Evolutionary conservation across 2,888 invertebrate genomes (phyloP).

Genomic region (Diplazon laetatorius): DNA sequence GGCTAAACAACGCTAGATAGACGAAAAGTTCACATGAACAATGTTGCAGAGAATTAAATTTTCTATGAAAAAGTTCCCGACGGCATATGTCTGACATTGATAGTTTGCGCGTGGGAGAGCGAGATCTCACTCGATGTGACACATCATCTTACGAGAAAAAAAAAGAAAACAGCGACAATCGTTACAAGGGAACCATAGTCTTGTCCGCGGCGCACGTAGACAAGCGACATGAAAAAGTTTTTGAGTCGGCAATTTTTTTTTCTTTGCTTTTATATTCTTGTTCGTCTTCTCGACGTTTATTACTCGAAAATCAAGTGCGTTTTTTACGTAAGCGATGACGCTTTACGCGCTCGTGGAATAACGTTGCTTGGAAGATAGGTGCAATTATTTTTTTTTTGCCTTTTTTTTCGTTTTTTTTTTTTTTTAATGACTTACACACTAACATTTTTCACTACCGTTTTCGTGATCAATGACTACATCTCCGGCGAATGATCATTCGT

Average conservation of each 20-base stretch:
- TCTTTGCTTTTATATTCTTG: too few species aligned
- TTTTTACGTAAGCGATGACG: constrained; percentile 23
- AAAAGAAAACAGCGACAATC: too few species aligned
- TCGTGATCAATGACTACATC: constrained; percentile 26
- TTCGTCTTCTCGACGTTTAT: constrained; percentile 5
- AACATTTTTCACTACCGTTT: constrained; percentile 37
- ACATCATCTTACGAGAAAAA: too few species aligned
- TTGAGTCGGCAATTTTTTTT: constrained; percentile 4
- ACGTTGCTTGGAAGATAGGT: constrained; percentile 15
- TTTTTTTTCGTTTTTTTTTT: constrained; percentile 10
- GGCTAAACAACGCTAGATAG: too few species aligned
- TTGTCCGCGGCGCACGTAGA: constrained; percentile 26
- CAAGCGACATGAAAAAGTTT: constrained; percentile 18
- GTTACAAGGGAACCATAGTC: constrained; percentile 14
- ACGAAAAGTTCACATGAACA: too few species aligned
- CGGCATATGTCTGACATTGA: too few species aligned
- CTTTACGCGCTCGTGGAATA: constrained; percentile 12
- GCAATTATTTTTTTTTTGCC: constrained; percentile 6
- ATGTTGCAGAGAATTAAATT: too few species aligned
- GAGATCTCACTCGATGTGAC: not conserved
- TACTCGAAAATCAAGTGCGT: constrained; percentile 27
- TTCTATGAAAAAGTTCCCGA: too few species aligned
- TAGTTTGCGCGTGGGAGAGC: too few species aligned
- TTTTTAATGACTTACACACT: constrained; percentile 23
- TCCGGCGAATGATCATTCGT: constrained; percentile 32